These are phyloP conservation scores for Gastrophysa polygoni DNA, from an alignment of 2,888 invertebrate genomes.

Conservation along the genomic window DNA sequence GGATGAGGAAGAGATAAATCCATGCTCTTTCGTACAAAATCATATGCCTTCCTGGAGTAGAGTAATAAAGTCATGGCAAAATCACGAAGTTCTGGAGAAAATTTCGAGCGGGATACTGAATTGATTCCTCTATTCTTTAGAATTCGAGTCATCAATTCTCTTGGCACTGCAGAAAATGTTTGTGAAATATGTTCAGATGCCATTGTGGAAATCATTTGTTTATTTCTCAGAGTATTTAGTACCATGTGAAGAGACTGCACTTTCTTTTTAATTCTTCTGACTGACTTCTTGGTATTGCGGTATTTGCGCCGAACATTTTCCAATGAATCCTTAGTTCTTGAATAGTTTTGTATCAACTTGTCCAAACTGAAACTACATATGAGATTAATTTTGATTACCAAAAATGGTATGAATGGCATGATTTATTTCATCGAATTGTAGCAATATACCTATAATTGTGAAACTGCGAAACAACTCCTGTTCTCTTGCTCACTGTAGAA, in stretches of 20 bases:
- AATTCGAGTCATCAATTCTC: slow-evolving; percentile 4
- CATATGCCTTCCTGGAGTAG: slow-evolving; percentile 27
- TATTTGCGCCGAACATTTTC: no score
- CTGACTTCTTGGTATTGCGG: not conserved
- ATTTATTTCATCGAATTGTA: not conserved
- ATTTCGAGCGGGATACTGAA: not conserved
- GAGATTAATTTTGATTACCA: no score
- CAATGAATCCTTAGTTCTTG: slow-evolving; percentile 1
- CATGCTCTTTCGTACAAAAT: slow-evolving; percentile 23
- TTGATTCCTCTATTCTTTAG: not conserved
- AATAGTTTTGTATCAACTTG: not conserved
- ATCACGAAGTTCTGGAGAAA: slow-evolving; percentile 12
- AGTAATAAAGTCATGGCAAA: slow-evolving; percentile 28
- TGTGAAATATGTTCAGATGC: slow-evolving; percentile 7
- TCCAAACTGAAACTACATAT: not conserved
- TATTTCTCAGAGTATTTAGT: not conserved
- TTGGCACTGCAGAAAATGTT: not conserved
- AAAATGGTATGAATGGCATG: no score
- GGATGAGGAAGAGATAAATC: slow-evolving; percentile 16
- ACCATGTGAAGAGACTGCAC: slow-evolving; percentile 2
- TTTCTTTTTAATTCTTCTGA: not conserved
- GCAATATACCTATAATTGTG: not conserved
- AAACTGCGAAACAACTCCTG: not conserved
- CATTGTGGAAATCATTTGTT: slow-evolving; percentile 7
- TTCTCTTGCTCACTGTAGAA: not conserved